Percentiles rank a stretch among this genome's conserved stretches.
phyloP scores from a whole-genome alignment of 1,140 invertebrate species.

The Pseudomyrmex pallidus region DNA sequence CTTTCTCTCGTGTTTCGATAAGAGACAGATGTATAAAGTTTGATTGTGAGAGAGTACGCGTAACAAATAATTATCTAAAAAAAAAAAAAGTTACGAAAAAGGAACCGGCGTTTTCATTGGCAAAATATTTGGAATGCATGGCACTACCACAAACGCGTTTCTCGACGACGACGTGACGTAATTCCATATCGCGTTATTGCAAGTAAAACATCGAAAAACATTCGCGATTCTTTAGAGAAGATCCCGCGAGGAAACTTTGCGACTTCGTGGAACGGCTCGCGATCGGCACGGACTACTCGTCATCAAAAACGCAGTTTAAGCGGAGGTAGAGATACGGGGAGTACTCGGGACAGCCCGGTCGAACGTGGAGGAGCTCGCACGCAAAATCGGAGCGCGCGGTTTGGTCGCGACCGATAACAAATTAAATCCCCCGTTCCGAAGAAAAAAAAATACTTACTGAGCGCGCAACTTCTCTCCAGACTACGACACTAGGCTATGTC shows the following conservation, averaged over 20 bases:
- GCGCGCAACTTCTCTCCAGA: background rate
- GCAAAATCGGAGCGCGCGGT: constrained; percentile 2
- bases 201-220: constrained; percentile 36
- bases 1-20: background rate
- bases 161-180: constrained; percentile 62
- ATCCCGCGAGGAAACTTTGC: background rate
- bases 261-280: background rate
- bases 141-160: constrained; percentile 70
- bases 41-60: no score
- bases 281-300: constrained; percentile 8
- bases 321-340: constrained; percentile 49
- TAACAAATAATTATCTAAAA: no score
- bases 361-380: background rate
- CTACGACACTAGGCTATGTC: constrained; percentile 26
- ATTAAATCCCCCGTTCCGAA: background rate
- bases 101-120: constrained; percentile 50
- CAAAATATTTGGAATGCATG: constrained; percentile 76
- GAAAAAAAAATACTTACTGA: background rate
- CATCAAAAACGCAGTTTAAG: constrained; percentile 32
- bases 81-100: constrained; percentile 42
- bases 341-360: constrained; percentile 46
- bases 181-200: constrained; percentile 63
- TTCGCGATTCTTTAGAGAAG: background rate
- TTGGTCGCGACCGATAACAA: background rate
- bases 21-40: background rate